These are phyloP conservation scores for Muntiacus reevesi DNA, from an alignment of 2,113 vertebrate genomes.

Conservation along the genomic window DNA sequence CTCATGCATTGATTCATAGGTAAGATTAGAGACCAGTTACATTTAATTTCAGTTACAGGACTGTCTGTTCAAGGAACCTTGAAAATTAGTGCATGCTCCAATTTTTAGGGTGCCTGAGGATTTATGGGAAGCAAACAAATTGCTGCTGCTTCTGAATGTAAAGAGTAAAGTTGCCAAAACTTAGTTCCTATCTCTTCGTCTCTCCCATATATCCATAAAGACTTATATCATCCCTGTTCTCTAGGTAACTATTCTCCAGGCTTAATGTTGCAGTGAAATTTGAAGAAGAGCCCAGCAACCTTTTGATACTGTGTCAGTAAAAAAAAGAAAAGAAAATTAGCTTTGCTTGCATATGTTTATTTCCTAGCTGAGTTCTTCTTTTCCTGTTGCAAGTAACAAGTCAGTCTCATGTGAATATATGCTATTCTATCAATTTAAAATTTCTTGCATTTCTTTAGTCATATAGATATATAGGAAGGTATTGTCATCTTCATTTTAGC, in stretches of 20 bases:
- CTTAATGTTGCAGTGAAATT: not conserved
- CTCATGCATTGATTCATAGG: conserved; percentile 98
- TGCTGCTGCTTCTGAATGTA: not conserved
- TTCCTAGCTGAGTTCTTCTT: not conserved
- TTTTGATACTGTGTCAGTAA: not conserved
- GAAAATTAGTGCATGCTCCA: not conserved
- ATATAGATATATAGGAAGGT: not conserved
- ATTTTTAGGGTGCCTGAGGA: not conserved
- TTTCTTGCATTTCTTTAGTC: not conserved
- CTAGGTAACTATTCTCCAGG: not conserved
- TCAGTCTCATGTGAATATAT: not conserved
- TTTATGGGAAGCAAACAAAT: not conserved
- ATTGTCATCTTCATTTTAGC: not conserved
- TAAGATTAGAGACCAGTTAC: conserved; percentile 69
- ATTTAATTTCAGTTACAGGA: not conserved
- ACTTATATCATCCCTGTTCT: not conserved
- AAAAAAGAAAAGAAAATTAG: not conserved
- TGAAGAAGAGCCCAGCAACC: not conserved
- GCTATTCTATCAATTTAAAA: not conserved
- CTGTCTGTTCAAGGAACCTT: not conserved
- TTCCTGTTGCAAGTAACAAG: not conserved
- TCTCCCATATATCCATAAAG: not conserved
- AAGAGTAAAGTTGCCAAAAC: not conserved
- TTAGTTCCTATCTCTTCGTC: not conserved
- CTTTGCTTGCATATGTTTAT: not conserved